Percentiles rank a stretch among this genome's conserved stretches.
Conservation (phyloP, 2,113 vertebrate genomes). For the Pelodiscus sinensis region DNA sequence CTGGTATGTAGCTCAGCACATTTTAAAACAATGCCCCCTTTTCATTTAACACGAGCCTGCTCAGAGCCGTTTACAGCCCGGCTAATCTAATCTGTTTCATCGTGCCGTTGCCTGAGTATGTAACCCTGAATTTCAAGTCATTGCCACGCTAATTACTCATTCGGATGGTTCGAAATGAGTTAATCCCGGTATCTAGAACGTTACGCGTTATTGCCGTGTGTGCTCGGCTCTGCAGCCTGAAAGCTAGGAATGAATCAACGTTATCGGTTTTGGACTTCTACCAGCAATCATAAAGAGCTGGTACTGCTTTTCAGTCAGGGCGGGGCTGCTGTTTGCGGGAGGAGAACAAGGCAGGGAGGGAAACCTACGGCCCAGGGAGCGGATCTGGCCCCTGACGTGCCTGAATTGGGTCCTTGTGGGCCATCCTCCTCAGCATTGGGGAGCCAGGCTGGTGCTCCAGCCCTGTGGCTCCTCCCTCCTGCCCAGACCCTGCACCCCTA, state of each 20-base stretch:
- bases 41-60: conserved; percentile 20
- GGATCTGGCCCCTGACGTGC: no score
- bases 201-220: conserved; percentile 32
- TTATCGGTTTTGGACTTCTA: conserved; percentile 30
- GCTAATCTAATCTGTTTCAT: conserved; percentile 57
- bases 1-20: conserved; percentile 55
- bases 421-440: no score
- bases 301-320: background rate
- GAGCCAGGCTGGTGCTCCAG: no score
- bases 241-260: background rate
- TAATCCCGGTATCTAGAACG: conserved; percentile 32
- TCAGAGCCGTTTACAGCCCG: conserved; percentile 40
- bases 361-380: no score
- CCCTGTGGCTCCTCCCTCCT: no score
- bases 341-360: accelerated
- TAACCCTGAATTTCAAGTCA: conserved; percentile 63
- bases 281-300: background rate
- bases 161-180: conserved; percentile 48
- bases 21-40: conserved; percentile 61
- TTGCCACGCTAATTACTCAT: conserved; percentile 64
- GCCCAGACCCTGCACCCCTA: no score
- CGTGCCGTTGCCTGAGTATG: conserved; percentile 39
- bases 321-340: background rate
- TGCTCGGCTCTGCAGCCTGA: conserved; percentile 19
- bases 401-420: no score